Base-by-base conservation (phyloP, 1,140 invertebrate species). In the Scaptomyza graminum region DNA sequence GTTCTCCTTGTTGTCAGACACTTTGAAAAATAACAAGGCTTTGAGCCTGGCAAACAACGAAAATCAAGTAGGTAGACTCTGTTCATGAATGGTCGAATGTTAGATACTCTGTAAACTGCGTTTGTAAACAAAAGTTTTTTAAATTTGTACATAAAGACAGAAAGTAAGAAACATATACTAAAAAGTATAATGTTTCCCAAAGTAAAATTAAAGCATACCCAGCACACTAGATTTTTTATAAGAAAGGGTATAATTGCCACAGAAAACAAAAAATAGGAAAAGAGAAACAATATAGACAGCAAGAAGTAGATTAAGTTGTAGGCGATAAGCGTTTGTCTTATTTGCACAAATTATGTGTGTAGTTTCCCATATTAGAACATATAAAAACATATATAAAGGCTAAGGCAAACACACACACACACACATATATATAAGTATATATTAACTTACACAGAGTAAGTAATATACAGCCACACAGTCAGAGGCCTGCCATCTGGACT, bases 351-450 rank as follows among this genome's bases (percentile, higher is more conserved):
- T 60, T 67, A 72, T 72, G 47, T 59, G 49, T 41, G 31, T 5
- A 15, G 49, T 31, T 60, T 15, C 16, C n/a, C 34, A 6, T 12
- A 22, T 50, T 12, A 61, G 9, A 25, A 50, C 34, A 49, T 52
- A 76, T 62, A 47, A 64, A 84, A 84, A 84, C 72, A 79, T 84
- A 84, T n/a, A n/a, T n/a, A n/a, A n/a, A n/a, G n/a, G n/a, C 43
- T 22, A 37, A 62, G 31, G 15, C 51, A 60, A 37, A 47, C 77
- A 37, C 37, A 65, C 56, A 34, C 64, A 18, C 47, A 46, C 22
- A 60, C 28, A 37, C 16, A 39, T 8, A 31, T 9, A 16, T 34
- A 49, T 5, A 12, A 3, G 59, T 8, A 12, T 5, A 11, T n/a
- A n/a, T 41, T 41, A 11, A 37, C 34, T 37, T 37, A 39, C 46